phyloP scores from a whole-genome alignment of 2,888 invertebrate species.

The Pammene aurita region DNA sequence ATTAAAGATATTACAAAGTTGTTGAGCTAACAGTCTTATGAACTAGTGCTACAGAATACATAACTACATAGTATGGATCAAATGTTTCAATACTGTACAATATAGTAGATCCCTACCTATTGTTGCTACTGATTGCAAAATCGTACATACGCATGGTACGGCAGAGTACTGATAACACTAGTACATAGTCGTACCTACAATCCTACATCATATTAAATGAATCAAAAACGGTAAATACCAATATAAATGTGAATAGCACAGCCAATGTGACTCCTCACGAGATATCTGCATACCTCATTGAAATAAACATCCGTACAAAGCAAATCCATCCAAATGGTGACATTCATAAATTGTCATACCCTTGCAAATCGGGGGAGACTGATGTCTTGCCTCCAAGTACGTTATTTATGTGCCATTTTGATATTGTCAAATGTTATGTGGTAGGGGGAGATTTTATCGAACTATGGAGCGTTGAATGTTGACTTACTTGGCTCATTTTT shows the following conservation, averaged over 20 bases:
- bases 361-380: conserved; percentile 49
- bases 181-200: too few relatives aligned
- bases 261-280: background rate
- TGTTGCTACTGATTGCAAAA: too few relatives aligned
- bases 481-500: conserved; percentile 25
- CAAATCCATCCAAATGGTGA: conserved; percentile 43
- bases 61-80: too few relatives aligned
- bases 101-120: too few relatives aligned
- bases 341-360: conserved; percentile 49
- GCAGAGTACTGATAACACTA: too few relatives aligned
- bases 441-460: conserved; percentile 39
- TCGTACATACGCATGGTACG: too few relatives aligned
- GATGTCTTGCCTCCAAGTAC: conserved; percentile 50
- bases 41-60: too few relatives aligned
- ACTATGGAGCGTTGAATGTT: conserved; percentile 33
- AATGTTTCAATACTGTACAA: too few relatives aligned
- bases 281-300: conserved; percentile 20
- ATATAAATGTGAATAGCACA: background rate
- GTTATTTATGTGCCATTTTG: conserved; percentile 53
- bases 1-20: too few relatives aligned
- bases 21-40: too few relatives aligned
- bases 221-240: background rate
- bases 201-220: too few relatives aligned
- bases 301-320: conserved; percentile 37
- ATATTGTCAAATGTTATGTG: conserved; percentile 53